Base-by-base conservation (phyloP, 1,140 invertebrate species). In the Atta texana region DNA sequence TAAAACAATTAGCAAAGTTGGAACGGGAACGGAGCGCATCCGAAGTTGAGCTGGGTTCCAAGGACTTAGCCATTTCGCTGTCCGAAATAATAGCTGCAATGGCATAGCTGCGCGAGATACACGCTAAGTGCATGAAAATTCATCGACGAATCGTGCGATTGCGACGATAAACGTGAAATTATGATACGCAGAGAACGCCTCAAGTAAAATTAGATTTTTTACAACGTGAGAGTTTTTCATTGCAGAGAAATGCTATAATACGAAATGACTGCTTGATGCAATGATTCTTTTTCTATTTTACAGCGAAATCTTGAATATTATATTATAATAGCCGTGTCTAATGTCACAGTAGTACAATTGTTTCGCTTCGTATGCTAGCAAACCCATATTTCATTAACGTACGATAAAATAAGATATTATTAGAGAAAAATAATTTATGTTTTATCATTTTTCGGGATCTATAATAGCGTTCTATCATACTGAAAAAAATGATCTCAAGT, bases 1-100 rank as follows among this genome's bases (percentile, higher is more conserved):
- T 88, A 74, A 84, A 84, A 85, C 92, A 93, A 93, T 93, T 92
- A 93, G 92, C 87, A 44, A 92, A 93, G 90, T 93, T 93, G 76
- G 85, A 66, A 82, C 85, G 85, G 81, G 64, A 59, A 63, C 68
- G 74, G 72, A 86, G 61, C 69, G 80, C 89, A 91, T 88, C 88
- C 68, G 51, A 84, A 64, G 85, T 82, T 74, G 71, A 78, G 69
- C 82, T 57, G 80, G 90, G 89, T 92, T 92, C 64, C 21, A n/a
- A 89, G 82, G 68, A 88, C 90, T 90, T 89, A 92, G 85, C 87
- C 88, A 85, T 92, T 93, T 92, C 80, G 77, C 87, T 89, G 88
- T 78, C 68, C 78, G 68, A 82, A 82, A 82, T 82, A 82, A 82
- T 82, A 18, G 55, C 24, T 57, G 78, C 66, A 39, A 74, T 74